phyloP scores from a whole-genome alignment of 2,113 vertebrate genomes.

The Engraulis encrasicolus region DNA sequence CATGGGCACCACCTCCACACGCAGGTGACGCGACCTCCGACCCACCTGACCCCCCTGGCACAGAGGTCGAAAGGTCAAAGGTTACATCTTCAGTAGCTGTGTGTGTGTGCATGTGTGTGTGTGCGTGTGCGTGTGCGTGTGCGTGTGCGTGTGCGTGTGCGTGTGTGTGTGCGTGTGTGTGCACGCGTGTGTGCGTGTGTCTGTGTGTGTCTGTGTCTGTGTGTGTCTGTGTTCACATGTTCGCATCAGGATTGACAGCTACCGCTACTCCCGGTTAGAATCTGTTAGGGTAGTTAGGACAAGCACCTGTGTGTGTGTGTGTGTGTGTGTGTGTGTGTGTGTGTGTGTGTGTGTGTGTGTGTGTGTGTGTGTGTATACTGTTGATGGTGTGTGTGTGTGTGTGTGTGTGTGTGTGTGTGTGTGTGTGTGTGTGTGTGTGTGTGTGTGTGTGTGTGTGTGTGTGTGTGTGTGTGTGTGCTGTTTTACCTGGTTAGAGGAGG shows the following conservation, averaged over 20 bases:
- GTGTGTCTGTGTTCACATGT: background rate
- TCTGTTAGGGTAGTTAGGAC: too few species aligned
- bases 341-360: conserved; percentile 18
- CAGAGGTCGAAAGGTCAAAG: background rate
- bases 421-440: background rate
- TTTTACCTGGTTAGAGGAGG: conserved; percentile 69
- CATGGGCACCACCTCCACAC: conserved; percentile 82
- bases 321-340: background rate
- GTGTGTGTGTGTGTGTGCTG: background rate
- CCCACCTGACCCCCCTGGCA: too few species aligned
- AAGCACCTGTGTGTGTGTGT: background rate
- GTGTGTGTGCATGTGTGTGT: background rate
- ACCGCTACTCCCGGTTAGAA: too few species aligned
- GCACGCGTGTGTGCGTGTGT: background rate
- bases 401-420: background rate
- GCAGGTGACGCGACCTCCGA: conserved; percentile 69
- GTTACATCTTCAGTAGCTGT: background rate
- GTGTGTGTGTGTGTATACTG: background rate
- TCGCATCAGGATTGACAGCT: too few species aligned
- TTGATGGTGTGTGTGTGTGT: background rate
- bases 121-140: background rate
- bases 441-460: background rate
- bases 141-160: background rate
- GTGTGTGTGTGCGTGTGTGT: conserved; percentile 19
- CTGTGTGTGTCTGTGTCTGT: background rate